phyloP scores from a whole-genome alignment of 2,113 vertebrate species.

The Labrus mixtus region DNA sequence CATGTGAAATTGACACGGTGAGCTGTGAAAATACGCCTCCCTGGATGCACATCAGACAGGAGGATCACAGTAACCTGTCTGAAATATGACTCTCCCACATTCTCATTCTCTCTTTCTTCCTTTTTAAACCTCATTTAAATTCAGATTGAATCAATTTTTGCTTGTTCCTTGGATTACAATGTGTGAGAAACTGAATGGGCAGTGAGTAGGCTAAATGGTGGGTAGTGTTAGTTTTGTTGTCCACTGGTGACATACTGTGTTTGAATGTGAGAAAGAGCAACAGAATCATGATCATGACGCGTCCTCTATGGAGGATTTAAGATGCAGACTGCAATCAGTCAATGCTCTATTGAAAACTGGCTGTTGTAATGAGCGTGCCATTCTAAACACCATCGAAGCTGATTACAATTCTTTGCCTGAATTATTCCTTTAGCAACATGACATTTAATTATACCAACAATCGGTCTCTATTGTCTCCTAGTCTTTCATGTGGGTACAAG shows the following conservation, averaged over 20 bases:
- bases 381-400: constrained; percentile 40
- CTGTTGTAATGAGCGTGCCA: constrained; percentile 1
- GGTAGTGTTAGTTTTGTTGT: constrained; percentile 41
- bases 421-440: constrained; percentile 29
- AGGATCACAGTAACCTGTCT: constrained; percentile 27
- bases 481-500: not conserved
- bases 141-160: constrained; percentile 57
- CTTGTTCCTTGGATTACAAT: constrained; percentile 30
- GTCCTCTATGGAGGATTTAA: constrained; percentile 17
- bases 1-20: constrained; percentile 70
- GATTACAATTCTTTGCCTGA: constrained; percentile 33
- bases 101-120: not conserved
- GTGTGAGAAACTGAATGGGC: constrained; percentile 50
- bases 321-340: constrained; percentile 37
- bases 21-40: constrained; percentile 71
- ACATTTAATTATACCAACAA: constrained; percentile 21
- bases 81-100: constrained; percentile 18
- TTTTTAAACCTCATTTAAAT: constrained; percentile 15
- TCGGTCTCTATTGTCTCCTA: constrained; percentile 9
- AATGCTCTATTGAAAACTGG: constrained; percentile 8
- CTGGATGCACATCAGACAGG: constrained; percentile 59
- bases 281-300: constrained; percentile 32
- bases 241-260: constrained; percentile 3
- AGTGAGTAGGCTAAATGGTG: constrained; percentile 15
- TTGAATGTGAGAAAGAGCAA: constrained; percentile 5